Percentiles rank a stretch among this genome's conserved stretches.
These are phyloP conservation scores for Salvator merianae DNA, from an alignment of 2,113 vertebrate species.

Conservation along the genomic window DNA sequence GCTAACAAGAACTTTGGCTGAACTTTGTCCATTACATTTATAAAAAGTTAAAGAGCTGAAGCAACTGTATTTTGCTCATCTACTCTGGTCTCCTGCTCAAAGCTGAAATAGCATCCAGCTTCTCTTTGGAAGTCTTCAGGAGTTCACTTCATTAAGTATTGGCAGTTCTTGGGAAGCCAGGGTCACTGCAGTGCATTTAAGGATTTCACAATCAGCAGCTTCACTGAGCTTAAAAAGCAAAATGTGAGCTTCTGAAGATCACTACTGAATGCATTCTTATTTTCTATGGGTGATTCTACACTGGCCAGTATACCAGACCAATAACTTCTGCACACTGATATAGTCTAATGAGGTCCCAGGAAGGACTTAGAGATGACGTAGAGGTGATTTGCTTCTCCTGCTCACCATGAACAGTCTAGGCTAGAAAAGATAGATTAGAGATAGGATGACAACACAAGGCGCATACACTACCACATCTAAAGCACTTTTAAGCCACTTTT, in stretches of 20 bases:
- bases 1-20: not conserved
- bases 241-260: not conserved
- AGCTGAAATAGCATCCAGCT: not conserved
- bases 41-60: not conserved
- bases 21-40: not conserved
- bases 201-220: not conserved
- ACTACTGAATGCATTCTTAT: not conserved
- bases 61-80: not conserved
- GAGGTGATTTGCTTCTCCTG: not conserved
- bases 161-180: not conserved
- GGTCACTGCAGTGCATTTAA: not conserved
- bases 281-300: too few relatives aligned
- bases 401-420: too few relatives aligned
- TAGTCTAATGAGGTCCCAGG: not conserved
- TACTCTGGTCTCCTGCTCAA: not conserved
- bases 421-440: too few relatives aligned
- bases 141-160: not conserved
- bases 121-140: not conserved
- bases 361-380: not conserved
- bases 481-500: not conserved
- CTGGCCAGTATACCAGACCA: too few relatives aligned
- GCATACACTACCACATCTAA: too few relatives aligned
- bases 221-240: not conserved
- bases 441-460: too few relatives aligned
- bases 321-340: too few relatives aligned